phyloP scores from a whole-genome alignment of 2,888 invertebrate genomes.

The Octonoba sinensis region DNA sequence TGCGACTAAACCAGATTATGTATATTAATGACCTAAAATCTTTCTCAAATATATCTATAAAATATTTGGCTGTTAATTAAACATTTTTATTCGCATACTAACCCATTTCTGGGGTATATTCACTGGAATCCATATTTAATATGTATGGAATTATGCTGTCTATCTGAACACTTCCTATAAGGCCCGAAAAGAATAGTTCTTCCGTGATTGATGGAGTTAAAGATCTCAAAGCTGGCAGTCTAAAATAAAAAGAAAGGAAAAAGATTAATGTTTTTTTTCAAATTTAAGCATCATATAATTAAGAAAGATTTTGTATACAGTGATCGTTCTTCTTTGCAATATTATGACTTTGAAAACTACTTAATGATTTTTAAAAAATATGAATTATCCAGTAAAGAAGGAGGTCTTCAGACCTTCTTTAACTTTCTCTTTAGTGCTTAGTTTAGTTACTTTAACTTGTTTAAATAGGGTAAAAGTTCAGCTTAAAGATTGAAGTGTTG shows the following conservation, averaged over 20 bases:
- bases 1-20: no score
- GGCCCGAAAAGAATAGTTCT: slow-evolving; percentile 91
- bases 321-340: no score
- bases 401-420: no score
- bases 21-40: no score
- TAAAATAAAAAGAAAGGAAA: slow-evolving; percentile 26
- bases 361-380: no score
- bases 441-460: no score
- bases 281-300: background rate
- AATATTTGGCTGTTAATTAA: background rate
- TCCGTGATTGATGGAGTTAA: slow-evolving; percentile 79
- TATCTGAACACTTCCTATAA: slow-evolving; percentile 93
- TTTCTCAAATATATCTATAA: background rate
- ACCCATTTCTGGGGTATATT: slow-evolving; percentile 68
- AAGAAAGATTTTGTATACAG: no score
- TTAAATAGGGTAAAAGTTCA: no score
- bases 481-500: no score
- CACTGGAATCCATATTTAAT: slow-evolving; percentile 77
- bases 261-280: background rate
- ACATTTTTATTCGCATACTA: background rate
- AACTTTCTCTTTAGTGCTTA: no score
- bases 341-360: no score
- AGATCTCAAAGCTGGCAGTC: slow-evolving; percentile 78
- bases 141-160: slow-evolving; percentile 94
- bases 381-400: no score